phyloP scores from a whole-genome alignment of 2,797 vertebrate genomes.

The Brachyalestes nurse region DNA sequence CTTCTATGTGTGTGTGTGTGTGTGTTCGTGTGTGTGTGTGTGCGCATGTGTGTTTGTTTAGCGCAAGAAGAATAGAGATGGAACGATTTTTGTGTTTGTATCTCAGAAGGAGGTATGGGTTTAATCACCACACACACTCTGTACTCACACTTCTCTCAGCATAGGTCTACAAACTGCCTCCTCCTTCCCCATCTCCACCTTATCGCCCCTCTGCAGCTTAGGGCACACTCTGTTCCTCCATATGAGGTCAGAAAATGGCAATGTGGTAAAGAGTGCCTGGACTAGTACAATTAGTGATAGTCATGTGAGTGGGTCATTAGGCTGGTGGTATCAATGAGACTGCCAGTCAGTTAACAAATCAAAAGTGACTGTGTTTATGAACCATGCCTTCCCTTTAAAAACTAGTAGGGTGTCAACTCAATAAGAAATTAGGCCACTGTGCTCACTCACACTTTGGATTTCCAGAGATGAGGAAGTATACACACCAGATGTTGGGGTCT shows the following conservation, averaged over 20 bases:
- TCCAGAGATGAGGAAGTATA: neutral
- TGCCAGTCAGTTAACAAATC: conserved; percentile 48
- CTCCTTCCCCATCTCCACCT: conserved; percentile 60
- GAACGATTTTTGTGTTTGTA: conserved; percentile 20
- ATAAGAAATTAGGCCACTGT: conserved; percentile 53
- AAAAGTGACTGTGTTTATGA: conserved; percentile 61
- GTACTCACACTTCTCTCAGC: conserved; percentile 50
- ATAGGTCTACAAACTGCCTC: conserved; percentile 50
- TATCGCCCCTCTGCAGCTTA: conserved; percentile 61
- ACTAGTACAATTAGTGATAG: conserved; percentile 33
- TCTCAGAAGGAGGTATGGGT: conserved; percentile 39
- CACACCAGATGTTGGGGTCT: neutral
- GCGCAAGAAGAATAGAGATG: neutral
- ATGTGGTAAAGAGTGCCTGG: conserved; percentile 9
- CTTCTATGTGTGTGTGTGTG: neutral
- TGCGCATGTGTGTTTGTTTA: too few species aligned
- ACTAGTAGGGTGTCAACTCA: neutral
- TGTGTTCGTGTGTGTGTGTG: neutral
- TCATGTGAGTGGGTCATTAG: conserved; percentile 39
- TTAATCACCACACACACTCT: conserved; percentile 43
- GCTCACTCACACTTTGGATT: neutral
- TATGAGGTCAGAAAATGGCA: conserved; percentile 44
- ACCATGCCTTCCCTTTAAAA: conserved; percentile 51
- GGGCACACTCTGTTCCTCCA: conserved; percentile 27
- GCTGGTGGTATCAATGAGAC: conserved; percentile 23